phyloP scores from a whole-genome alignment of 2,797 vertebrate species.

The Prunella strophiata region DNA sequence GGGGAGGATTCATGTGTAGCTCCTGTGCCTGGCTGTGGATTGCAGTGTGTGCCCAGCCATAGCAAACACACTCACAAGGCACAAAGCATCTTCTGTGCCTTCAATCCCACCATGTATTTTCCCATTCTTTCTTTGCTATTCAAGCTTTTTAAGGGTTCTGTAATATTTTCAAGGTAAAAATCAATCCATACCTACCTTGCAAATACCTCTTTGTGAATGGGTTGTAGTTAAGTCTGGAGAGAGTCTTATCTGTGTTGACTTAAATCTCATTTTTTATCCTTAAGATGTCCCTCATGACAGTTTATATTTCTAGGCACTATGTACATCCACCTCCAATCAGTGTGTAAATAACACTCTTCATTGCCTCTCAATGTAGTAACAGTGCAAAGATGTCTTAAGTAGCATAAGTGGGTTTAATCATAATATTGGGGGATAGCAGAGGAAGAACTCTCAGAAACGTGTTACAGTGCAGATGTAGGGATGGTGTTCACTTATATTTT shows the following conservation, averaged over 20 bases:
- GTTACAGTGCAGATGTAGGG: background rate
- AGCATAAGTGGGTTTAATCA: slow-evolving; percentile 2
- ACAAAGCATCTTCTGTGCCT: background rate
- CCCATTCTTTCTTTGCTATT: background rate
- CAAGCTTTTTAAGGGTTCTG: background rate
- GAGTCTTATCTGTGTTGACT: background rate
- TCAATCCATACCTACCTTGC: background rate
- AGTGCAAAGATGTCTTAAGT: slow-evolving; percentile 10
- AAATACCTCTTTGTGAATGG: background rate
- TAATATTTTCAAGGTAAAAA: background rate
- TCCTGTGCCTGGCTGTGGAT: background rate
- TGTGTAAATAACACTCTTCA: background rate
- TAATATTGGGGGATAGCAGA: background rate
- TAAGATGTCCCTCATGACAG: background rate
- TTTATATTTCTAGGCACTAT: background rate
- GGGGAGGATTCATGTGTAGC: rapidly evolving
- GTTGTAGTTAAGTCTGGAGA: background rate
- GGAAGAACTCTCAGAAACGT: background rate
- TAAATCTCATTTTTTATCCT: background rate
- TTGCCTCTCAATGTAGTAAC: background rate
- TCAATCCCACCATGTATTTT: background rate
- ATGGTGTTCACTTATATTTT: background rate
- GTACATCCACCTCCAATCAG: background rate
- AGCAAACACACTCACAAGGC: background rate
- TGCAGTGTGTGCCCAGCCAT: background rate